Base-by-base conservation (phyloP, 2,888 invertebrate genomes). In the Zygogramma bicolorata region DNA sequence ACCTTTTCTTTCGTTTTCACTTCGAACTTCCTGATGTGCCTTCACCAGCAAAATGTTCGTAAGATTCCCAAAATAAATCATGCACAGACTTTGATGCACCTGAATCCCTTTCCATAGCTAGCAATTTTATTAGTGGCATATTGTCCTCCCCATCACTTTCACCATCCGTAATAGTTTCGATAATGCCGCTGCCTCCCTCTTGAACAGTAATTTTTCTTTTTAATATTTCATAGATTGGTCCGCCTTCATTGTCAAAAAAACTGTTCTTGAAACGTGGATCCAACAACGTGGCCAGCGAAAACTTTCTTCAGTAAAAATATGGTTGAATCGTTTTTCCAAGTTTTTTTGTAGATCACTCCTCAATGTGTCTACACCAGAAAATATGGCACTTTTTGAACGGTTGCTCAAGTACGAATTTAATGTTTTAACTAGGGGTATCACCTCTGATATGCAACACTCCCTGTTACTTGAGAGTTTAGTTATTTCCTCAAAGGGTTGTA, bases 181-280 rank as follows among this genome's bases (percentile, higher is more conserved):
- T 42, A 1, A 42, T 15, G 18, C 6, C 18, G 42, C n/a, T 42
- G 42, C 15, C 42, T 42, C 18, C 18, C 42, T 42, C 42, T 42
- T 42, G 42, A 42, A 15, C 42, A 5, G 7, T 42, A 15, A 42
- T 42, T 42, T 15, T 42, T 15, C 15, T 42, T 42, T 18, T 18
- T n/a, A 42, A 42, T 15, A 42, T 42, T 42, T 42, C 42, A 15
- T 8, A 18, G 0, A 42, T 42, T 34, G 2, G 1, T 81, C 77
- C 62, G 77, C 72, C 77, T 82, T 71, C 75, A 79, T 60, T 27
- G 73, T 57, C 62, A 75, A 80, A 71, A 62, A 74, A 75, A 72
- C 65, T 65, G 67, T 76, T 69, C 68, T 81, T 81, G 73, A 73
- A 83, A 67, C 74, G 80, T 20, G 70, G 75, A 60, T 75, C 74